These are phyloP conservation scores for Archegozetes longisetosus DNA, from an alignment of 1,140 invertebrate species.

Conservation along the genomic window DNA sequence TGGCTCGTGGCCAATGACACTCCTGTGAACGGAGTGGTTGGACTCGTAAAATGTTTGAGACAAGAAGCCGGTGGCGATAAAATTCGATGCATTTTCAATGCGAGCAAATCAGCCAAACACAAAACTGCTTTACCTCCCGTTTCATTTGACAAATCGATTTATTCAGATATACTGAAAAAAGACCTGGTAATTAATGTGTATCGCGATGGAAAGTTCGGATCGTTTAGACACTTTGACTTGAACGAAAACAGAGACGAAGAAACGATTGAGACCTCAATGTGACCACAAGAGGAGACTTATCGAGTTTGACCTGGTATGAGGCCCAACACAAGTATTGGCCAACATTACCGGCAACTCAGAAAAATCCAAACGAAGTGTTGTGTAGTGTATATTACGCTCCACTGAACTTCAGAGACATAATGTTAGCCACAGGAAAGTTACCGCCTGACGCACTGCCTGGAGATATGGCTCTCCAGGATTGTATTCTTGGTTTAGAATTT, in stretches of 20 bases:
- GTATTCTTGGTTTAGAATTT: constrained; percentile 58
- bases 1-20: constrained; percentile 45
- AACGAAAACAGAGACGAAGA: constrained; percentile 26
- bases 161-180: constrained; percentile 34
- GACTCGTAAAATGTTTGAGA: constrained; percentile 72
- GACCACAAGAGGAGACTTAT: constrained; percentile 63
- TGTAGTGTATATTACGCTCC: constrained; percentile 47
- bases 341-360: constrained; percentile 22
- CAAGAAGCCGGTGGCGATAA: constrained; percentile 59
- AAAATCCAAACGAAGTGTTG: constrained; percentile 37
- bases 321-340: constrained; percentile 45
- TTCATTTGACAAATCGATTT: constrained; percentile 16
- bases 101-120: not conserved
- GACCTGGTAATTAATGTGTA: constrained; percentile 71
- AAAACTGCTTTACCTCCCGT: not conserved
- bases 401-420: constrained; percentile 16
- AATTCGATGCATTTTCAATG: constrained; percentile 36
- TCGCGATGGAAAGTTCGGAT: constrained; percentile 56
- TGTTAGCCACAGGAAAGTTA: constrained; percentile 77
- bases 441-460: constrained; percentile 78
- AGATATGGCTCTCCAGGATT: constrained; percentile 18
- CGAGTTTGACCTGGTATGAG: constrained; percentile 87
- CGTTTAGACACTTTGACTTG: constrained; percentile 47
- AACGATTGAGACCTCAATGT: constrained; percentile 87
- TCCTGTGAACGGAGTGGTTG: constrained; percentile 52